Evolutionary conservation across 2,888 invertebrate genomes (phyloP), one percentile per base, ranked within the genome.

Genomic region (Eupithecia centaureata): DNA sequence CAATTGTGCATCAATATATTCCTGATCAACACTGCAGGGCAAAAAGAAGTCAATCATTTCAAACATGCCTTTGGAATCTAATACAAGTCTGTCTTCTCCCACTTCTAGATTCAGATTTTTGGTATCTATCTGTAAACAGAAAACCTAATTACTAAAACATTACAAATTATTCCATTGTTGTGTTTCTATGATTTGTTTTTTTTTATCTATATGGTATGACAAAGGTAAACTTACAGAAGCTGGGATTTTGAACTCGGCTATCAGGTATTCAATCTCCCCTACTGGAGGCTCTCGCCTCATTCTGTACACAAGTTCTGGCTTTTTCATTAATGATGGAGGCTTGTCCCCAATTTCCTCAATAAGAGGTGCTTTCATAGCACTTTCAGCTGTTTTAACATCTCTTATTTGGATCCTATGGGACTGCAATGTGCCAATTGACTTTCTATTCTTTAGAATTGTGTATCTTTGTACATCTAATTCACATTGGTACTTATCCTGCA

Each of bases 401-500:
- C 96, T 94, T 76, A 96, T 95, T 82, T 96, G 95, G 75, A 97
- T 95, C 78, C 96, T 94, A 84, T 97, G 97, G 35, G 95, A 91
- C 71, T 96, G 96, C 33, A 97, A 86, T 57, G 94, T 95, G 3
- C 97, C 97, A 82, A 96, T 95, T 27, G 94, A 95, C 85, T 96
- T 96, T 42, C 95, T 94, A 89, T 97, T 96, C 81, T 95, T 96
- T 69, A 97, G 85, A 63, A 96, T 91, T 5, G 95, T 94, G 76
- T 94, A 95, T 74, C 94, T 94, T 47, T 96, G 94, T 78, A 95
- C 94, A 70, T 95, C 94, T 42, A 97, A 86, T 81, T 94, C 93
- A 78, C 96, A 94, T 61, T 96, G 95, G 82, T 97, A 97, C 89
- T 98, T 98, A 76, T 96, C 94, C 74, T 96, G 92, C 56, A 93